Conservation (phyloP, 2,113 vertebrate genomes). For the Typhlomys cinereus region DNA sequence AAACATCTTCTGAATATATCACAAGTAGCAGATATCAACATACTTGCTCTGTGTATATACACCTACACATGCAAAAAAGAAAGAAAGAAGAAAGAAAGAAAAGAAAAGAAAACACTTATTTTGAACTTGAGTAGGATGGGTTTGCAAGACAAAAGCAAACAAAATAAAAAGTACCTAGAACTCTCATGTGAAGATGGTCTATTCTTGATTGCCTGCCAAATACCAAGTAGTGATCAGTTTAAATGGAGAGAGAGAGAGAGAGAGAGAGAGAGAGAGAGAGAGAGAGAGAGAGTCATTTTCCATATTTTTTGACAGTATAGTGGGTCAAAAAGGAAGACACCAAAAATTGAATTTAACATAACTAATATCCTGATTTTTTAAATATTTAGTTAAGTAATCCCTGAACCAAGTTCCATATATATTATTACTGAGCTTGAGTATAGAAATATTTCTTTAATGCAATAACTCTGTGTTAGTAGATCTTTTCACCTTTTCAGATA, state of each 20-base stretch:
- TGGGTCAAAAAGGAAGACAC: background rate
- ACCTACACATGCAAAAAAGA: too few species aligned
- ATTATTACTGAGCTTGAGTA: background rate
- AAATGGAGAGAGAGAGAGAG: slow-evolving; percentile 14
- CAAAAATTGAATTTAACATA: background rate
- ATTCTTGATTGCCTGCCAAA: slow-evolving; percentile 68
- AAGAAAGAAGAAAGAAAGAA: too few species aligned
- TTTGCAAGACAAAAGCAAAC: slow-evolving; percentile 13
- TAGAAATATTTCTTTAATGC: background rate
- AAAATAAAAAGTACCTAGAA: background rate
- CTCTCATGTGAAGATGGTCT: slow-evolving; percentile 50
- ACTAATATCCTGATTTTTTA: background rate
- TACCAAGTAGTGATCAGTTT: slow-evolving; percentile 48
- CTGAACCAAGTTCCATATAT: background rate
- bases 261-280: slow-evolving; percentile 15
- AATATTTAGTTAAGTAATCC: slow-evolving; percentile 10
- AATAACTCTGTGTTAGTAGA: background rate
- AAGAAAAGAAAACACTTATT: slow-evolving; percentile 71
- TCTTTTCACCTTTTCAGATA: background rate
- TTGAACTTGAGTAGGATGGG: slow-evolving; percentile 64
- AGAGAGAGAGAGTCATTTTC: background rate
- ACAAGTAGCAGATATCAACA: too few species aligned
- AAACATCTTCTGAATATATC: too few species aligned
- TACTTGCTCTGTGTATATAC: too few species aligned
- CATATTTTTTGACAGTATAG: background rate